Evolutionary conservation across 2,888 invertebrate genomes (phyloP), one percentile per base, ranked within the genome.

Genomic region (Crematogaster levior): DNA sequence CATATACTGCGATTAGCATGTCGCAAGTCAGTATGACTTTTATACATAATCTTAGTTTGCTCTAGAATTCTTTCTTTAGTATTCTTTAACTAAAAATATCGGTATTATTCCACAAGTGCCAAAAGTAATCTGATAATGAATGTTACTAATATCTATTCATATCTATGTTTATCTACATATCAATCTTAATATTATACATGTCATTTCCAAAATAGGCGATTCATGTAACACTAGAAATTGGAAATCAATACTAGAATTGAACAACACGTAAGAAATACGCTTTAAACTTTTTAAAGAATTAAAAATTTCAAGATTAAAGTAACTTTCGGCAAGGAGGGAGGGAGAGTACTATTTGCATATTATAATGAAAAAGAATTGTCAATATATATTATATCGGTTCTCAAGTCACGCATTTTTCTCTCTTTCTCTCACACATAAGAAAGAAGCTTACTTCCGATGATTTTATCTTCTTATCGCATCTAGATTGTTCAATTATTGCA

Each of bases 401-500:
- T 51, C 21, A 15, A 3, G n/a, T 66, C 51, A 34, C 61, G 30
- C 12, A 21, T 27, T 21, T 60, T n/a, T 58, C 27, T 40, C 53
- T 30, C 18, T 37, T 24, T 51, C 5, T 65, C 18, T 48, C 4
- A 18, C 24, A 9, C 12, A 18, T 3, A 30, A 37, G 48, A 48
- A 74, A 34, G 48, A 37, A 48, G 65, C 18, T 48, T 46, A 34
- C 18, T 18, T 27, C 9, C 65, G 30, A 34, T 70, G 72, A 53
- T 34, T 77, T 56, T 43, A 56, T 77, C 77, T 70, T 43, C 43
- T 77, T 77, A 77, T 77, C 77, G 21, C 56, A 10, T 21, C 12
- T 24, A 56, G 77, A 24, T 40, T 48, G 56, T 70, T 77, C 72
- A 43, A 56, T 77, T 77, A 77, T 34, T 56, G 43, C 72, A 70